Evolutionary conservation across 2,797 vertebrate species (phyloP), one percentile per base, ranked within the genome.

Genomic region (Sebastes matsubarae): DNA sequence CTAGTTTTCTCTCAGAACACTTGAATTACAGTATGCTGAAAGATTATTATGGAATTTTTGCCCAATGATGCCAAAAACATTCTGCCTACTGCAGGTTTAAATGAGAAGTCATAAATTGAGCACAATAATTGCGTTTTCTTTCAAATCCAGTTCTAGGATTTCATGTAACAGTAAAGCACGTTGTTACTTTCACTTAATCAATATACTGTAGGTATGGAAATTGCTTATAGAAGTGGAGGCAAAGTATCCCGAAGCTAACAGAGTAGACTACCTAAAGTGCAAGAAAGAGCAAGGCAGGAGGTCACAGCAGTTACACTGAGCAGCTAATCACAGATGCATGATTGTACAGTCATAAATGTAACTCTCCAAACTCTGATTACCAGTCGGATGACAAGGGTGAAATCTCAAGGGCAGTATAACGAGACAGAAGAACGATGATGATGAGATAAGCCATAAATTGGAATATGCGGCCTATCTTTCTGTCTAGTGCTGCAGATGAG

Each of bases 371-470:
- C 69, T 88, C 72, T 91, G 87, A 92, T 91, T 88, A 88, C 68
- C 68, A 79, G 77, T 77, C 79, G 61, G 68, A 85, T 27, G 75
- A 88, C 83, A 82, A 70, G 66, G 77, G 75, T 80, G 79, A 87
- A 88, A 86, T 88, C 87, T 87, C 85, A 86, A 90, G 81, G 89
- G 78, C 87, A 85, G 82, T 67, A 80, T 81, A 84, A 87, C 52
- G 58, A 82, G 80, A 68, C 50, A 29, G 69, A 79, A 81, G 77
- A 89, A 79, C 5, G 42, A 89, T 83, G 83, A 87, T 88, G 79
- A 89, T 84, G 82, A 93, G 88, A 86, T 88, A 82, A 91, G 60
- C 75, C 67, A 81, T 90, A 81, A 84, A 91, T 89, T 86, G 77
- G 78, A 85, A 88, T 86, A 75, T 75, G 71, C 55, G 73, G 32